Evolutionary conservation across 2,888 invertebrate species (phyloP), one percentile per base, ranked within the genome.

Genomic region (Druceiella hillmani): DNA sequence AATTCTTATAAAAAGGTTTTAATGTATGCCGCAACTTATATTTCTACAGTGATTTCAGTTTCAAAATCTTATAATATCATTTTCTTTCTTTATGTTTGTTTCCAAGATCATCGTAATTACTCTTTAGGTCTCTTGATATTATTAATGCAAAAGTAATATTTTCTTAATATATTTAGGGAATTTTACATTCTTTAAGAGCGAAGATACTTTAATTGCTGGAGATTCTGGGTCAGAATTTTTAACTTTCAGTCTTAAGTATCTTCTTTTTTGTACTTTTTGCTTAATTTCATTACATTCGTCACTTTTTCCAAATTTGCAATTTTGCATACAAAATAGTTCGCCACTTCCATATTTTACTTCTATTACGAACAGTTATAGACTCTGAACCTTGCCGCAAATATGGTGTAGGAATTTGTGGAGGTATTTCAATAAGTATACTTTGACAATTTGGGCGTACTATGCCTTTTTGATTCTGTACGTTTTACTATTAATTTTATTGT

Each of bases 21-120:
- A 41, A 34, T 41, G 17, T 28, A 36, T 44, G 33, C 17, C 38
- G 41, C 32, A 44, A 44, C 30, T 41, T 44, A 36, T 44, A 38
- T 41, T 41, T 41, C 34, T 34, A 6, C n/a, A 28, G 28, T 28
- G 31, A 34, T 34, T 9, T 44, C 33, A 41, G 20, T 33, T 46
- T 44, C 27, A 46, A 41, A 24, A 38, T 46, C 33, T 44, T 30
- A 35, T 46, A 44, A 41, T 36, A 36, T 28, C 34, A 7, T 14
- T 45, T 40, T 40, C 41, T 46, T 46, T 38, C 37, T 35, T 44
- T n/a, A n/a, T 38, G 34, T 44, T 41, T 33, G n/a, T 42, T 44
- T 46, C 36, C 40, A 36, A 43, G 36, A 36, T 44, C 41, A 40
- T 15, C 36, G 41, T 38, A 34, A 41, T 40, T 41, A 26, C 37